Conservation (phyloP, 2,888 invertebrate genomes). For the Malachius bipustulatus region DNA sequence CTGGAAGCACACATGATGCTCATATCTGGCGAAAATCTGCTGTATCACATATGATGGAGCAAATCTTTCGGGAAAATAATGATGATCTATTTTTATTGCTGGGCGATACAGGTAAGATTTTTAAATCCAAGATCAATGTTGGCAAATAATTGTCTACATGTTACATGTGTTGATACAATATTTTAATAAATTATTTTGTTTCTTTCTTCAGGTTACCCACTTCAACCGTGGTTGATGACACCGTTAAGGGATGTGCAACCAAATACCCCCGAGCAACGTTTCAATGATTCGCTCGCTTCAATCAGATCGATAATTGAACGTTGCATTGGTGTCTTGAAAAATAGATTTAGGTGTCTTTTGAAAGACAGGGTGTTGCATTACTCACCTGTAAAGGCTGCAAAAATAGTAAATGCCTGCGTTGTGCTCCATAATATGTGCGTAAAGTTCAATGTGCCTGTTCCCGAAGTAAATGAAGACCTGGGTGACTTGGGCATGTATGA, state of each 20-base stretch:
- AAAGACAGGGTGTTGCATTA: constrained; percentile 10
- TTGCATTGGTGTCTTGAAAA: constrained; percentile 10
- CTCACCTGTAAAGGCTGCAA: constrained; percentile 6
- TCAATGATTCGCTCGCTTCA: too few species aligned
- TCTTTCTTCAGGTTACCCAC: constrained; percentile 4
- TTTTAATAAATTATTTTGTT: not conserved
- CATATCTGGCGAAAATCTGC: too few species aligned
- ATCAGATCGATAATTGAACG: too few species aligned
- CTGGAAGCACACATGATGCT: too few species aligned
- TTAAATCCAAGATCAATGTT: too few species aligned
- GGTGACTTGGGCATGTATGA: too few species aligned
- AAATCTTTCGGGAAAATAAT: not conserved
- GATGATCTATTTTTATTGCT: constrained; percentile 1
- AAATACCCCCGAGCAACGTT: too few species aligned
- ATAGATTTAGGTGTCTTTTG: constrained; percentile 10
- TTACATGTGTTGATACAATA: too few species aligned
- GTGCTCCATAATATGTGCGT: constrained; percentile 11
- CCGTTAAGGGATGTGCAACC: constrained; percentile 5
- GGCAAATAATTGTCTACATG: too few species aligned
- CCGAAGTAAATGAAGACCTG: too few species aligned
- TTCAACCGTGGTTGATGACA: constrained; percentile 4
- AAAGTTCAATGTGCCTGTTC: constrained; percentile 6
- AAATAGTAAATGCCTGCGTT: constrained; percentile 10
- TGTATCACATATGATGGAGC: constrained; percentile 2
- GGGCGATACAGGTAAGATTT: too few species aligned